phyloP scores from a whole-genome alignment of 2,888 invertebrate genomes.

The Conus canariensis region DNA sequence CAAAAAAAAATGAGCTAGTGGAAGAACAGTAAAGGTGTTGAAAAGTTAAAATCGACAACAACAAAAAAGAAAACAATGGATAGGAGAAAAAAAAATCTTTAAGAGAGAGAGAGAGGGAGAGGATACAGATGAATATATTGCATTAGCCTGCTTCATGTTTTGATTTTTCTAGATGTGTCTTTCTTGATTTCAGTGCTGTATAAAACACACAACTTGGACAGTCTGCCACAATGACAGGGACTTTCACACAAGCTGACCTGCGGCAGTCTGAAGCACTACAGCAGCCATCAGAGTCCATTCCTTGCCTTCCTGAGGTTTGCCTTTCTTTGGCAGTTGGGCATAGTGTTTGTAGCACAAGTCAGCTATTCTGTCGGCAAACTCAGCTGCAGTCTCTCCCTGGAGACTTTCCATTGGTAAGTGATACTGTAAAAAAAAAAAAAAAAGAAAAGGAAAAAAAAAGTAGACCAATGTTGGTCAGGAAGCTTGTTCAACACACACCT shows the following conservation, averaged over 20 bases:
- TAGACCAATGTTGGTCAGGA: not conserved
- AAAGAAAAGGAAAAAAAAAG: not conserved
- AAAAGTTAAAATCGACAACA: no score
- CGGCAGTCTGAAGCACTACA: slow-evolving; percentile 80
- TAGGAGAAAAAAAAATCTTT: no score
- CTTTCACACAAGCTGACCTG: not conserved
- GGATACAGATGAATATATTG: no score
- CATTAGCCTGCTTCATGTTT: no score
- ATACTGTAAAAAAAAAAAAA: not conserved
- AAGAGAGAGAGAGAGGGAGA: no score
- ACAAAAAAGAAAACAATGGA: no score
- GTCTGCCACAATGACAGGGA: no score
- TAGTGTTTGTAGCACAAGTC: slow-evolving; percentile 38
- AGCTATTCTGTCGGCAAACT: slow-evolving; percentile 35
- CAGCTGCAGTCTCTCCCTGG: not conserved
- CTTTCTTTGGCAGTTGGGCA: slow-evolving; percentile 82
- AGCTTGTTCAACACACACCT: not conserved
- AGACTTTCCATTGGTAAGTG: not conserved
- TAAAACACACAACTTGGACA: no score
- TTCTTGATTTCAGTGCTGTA: no score
- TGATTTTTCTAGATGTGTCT: no score
- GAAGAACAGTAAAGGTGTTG: no score
- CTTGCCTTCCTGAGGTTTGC: slow-evolving; percentile 84
- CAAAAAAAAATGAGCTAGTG: no score
- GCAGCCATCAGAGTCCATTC: slow-evolving; percentile 93